phyloP scores from a whole-genome alignment of 2,888 invertebrate species.

The Drosophila nigricruria region DNA sequence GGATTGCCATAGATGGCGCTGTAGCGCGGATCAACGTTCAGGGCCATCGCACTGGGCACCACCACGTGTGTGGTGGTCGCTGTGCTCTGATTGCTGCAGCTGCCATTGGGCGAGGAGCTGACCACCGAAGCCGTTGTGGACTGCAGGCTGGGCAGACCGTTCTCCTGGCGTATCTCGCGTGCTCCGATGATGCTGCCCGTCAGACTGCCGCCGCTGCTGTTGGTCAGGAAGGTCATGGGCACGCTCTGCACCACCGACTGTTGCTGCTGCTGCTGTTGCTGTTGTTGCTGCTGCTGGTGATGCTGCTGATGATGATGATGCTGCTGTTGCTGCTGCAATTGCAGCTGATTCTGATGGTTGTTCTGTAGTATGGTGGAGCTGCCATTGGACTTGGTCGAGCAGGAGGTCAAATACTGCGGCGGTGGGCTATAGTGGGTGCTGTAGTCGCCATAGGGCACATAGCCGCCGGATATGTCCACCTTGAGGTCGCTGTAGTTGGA shows the following conservation, averaged over 20 bases:
- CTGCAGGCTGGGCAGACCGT: constrained; percentile 84
- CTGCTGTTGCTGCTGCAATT: constrained; percentile 80
- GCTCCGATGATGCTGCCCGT: constrained; percentile 85
- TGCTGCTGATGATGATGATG: constrained; percentile 77
- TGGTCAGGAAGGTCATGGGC: constrained; percentile 84
- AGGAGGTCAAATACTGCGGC: constrained; percentile 85
- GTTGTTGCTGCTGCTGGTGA: constrained; percentile 67
- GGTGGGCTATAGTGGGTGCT: constrained; percentile 95
- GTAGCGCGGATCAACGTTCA: constrained; percentile 92
- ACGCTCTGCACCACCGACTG: constrained; percentile 68
- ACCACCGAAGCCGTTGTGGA: constrained; percentile 85
- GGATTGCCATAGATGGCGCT: constrained; percentile 96
- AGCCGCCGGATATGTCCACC: constrained; percentile 91
- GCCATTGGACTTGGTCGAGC: constrained; percentile 84
- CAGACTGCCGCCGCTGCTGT: constrained; percentile 81
- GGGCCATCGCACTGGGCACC: constrained; percentile 74
- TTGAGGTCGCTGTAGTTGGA: constrained; percentile 97
- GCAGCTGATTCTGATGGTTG: constrained; percentile 83
- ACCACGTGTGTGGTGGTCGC: constrained; percentile 83
- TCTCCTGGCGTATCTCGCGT: constrained; percentile 84
- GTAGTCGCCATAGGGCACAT: constrained; percentile 93
- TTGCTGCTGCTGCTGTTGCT: constrained; percentile 74
- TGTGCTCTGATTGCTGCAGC: constrained; percentile 85
- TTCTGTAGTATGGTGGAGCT: constrained; percentile 83
- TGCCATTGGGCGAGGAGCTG: constrained; percentile 85